A percentile compares a stretch with the other conserved stretches of the same genome.
Conservation (phyloP, 1,140 invertebrate genomes). For the Sinella curviseta region DNA sequence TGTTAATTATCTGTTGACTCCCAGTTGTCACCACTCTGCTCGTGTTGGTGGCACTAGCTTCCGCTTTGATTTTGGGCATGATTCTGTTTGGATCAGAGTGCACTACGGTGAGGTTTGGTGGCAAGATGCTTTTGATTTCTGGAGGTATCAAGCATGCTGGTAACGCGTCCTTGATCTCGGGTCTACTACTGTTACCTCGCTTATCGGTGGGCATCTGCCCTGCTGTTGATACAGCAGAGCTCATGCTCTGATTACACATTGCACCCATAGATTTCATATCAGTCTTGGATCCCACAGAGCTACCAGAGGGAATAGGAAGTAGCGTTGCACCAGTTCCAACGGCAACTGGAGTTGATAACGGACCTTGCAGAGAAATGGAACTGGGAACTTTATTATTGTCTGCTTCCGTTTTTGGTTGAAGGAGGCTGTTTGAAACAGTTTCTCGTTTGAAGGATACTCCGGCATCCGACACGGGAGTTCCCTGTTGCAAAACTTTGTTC, state of each 20-base stretch:
- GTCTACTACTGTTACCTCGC: neutral
- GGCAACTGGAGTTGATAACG: neutral
- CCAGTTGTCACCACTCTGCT: neutral
- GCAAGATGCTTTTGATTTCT: slow-evolving; percentile 14
- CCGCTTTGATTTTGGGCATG: neutral
- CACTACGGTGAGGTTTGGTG: neutral
- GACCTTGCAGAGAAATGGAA: neutral
- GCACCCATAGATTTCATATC: neutral
- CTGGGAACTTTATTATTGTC: neutral
- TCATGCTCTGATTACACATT: neutral
- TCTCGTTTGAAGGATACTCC: neutral
- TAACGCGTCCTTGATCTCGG: neutral
- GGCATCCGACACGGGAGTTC: neutral
- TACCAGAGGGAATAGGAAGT: neutral
- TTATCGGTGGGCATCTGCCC: neutral
- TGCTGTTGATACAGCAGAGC: neutral
- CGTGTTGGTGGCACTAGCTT: neutral
- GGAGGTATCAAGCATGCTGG: neutral
- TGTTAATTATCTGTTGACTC: too few relatives aligned
- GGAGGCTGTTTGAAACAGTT: neutral
- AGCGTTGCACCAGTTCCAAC: slow-evolving; percentile 12
- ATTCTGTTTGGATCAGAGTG: slow-evolving; percentile 14
- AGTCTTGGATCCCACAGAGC: neutral
- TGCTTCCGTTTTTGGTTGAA: neutral
- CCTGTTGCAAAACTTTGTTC: neutral